Evolutionary conservation across 64 coral and sea anemone genomes (phyloP).

Genomic region (Astreopora myriophthalma): DNA sequence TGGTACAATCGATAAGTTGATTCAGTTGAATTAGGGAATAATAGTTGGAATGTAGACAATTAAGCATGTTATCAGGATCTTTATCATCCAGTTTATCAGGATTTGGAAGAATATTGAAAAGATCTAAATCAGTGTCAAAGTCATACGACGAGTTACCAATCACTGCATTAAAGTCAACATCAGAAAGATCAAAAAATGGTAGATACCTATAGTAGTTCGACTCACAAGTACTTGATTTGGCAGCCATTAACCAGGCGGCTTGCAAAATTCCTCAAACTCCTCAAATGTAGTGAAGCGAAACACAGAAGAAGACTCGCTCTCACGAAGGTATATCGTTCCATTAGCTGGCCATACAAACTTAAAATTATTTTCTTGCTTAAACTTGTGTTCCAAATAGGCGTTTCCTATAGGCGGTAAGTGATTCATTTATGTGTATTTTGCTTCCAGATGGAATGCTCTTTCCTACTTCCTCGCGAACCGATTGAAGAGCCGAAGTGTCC

Average conservation of each 20-base stretch:
- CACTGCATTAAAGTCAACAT: not conserved
- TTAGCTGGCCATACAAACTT: conserved; percentile 42
- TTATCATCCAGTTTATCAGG: not conserved
- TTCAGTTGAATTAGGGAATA: not conserved
- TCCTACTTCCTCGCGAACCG: not conserved
- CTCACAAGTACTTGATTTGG: conserved; percentile 10
- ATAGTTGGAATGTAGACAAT: not conserved
- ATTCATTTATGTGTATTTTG: conserved; percentile 50
- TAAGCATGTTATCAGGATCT: no score
- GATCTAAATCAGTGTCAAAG: not conserved
- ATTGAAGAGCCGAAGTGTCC: not conserved
- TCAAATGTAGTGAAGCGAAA: conserved; percentile 19
- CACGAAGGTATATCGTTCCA: conserved; percentile 29
- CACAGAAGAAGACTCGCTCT: not conserved
- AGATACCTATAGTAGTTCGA: not conserved
- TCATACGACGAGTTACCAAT: not conserved
- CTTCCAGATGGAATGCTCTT: not conserved
- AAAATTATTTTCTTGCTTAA: conserved; percentile 28
- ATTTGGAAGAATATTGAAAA: conserved; percentile 17
- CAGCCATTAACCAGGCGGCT: conserved; percentile 9
- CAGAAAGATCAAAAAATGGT: not conserved
- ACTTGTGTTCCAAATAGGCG: conserved; percentile 40
- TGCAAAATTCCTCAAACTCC: conserved; percentile 54
- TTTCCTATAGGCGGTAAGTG: conserved; percentile 35
- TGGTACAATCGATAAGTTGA: not conserved